These are phyloP conservation scores for Erinaceus europaeus DNA, from an alignment of 2,113 vertebrate species.

Conservation along the genomic window DNA sequence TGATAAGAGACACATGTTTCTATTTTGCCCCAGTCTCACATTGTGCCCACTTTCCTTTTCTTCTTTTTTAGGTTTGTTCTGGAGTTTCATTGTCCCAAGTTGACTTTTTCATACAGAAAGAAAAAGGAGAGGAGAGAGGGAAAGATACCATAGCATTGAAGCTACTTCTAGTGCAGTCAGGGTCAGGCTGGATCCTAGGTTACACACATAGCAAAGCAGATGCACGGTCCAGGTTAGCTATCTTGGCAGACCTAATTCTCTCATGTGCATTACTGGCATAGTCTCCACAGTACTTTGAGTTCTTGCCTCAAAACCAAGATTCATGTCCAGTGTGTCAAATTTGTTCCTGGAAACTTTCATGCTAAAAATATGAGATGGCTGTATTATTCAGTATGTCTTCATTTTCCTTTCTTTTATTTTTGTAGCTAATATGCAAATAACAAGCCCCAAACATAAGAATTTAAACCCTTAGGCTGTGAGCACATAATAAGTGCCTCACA, in stretches of 20 bases:
- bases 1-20: neutral
- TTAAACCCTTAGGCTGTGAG: slow-evolving; percentile 22
- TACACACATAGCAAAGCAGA: no score
- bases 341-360: slow-evolving; percentile 46
- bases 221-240: no score
- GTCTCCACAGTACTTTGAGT: neutral
- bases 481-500: slow-evolving; percentile 47
- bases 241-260: no score
- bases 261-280: neutral
- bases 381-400: slow-evolving; percentile 23
- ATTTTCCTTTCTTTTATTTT: slow-evolving; percentile 37
- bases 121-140: no score
- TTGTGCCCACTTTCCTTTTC: neutral
- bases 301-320: slow-evolving; percentile 11
- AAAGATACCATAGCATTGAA: no score
- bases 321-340: slow-evolving; percentile 32
- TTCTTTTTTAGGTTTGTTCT: no score
- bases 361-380: slow-evolving; percentile 48
- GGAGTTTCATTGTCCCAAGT: no score
- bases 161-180: no score
- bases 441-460: slow-evolving; percentile 39
- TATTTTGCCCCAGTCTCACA: neutral
- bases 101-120: no score
- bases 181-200: no score
- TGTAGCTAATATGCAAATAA: slow-evolving; percentile 54